Percentiles rank a stretch among this genome's conserved stretches.
Conservation (phyloP, 2,113 vertebrate genomes). For the Raja brachyura region DNA sequence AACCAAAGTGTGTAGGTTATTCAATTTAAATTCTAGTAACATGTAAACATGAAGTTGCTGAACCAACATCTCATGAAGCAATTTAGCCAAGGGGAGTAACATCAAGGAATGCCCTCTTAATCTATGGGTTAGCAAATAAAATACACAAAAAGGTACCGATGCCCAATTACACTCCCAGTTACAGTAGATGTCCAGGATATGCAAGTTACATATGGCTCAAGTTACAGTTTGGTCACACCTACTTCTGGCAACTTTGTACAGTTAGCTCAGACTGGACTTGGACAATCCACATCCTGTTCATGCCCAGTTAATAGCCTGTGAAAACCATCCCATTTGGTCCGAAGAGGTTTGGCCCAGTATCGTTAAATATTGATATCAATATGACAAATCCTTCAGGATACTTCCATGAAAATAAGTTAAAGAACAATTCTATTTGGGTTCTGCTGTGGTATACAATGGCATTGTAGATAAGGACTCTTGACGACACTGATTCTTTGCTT, state of each 20-base stretch:
- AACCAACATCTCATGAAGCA: neutral
- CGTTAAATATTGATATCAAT: neutral
- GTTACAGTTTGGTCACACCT: neutral
- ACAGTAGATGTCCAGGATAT: neutral
- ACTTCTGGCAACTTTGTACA: neutral
- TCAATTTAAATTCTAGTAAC: neutral
- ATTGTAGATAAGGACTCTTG: neutral
- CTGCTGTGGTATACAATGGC: conserved; percentile 19
- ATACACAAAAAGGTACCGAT: neutral
- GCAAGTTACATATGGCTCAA: neutral
- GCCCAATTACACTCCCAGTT: neutral
- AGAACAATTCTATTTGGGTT: conserved; percentile 12
- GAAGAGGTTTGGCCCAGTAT: neutral
- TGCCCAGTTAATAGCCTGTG: neutral
- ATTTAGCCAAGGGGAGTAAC: neutral
- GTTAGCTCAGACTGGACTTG: neutral
- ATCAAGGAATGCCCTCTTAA: neutral
- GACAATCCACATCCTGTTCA: neutral
- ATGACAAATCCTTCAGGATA: neutral
- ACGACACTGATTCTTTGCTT: neutral
- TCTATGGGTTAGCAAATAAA: neutral
- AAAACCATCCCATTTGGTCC: neutral
- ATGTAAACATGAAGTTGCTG: neutral
- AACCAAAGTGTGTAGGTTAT: neutral
- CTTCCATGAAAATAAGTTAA: neutral